A percentile compares a stretch with the other conserved stretches of the same genome.
Evolutionary conservation across 2,113 vertebrate species (phyloP).

Genomic region (Gasterosteus nipponicus): DNA sequence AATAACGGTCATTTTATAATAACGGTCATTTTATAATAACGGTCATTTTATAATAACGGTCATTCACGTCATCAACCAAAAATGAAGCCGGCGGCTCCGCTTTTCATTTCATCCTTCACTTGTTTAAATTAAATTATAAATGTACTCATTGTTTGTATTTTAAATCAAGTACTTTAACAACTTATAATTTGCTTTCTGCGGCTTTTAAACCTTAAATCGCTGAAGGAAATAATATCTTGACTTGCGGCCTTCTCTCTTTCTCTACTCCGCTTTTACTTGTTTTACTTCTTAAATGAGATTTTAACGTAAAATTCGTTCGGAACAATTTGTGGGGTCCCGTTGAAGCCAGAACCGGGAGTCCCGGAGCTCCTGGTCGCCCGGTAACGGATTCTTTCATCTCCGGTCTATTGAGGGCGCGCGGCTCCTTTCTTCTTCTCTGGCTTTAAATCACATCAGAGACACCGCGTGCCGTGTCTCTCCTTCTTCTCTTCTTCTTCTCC

Average conservation of each 20-base stretch:
- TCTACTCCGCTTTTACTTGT: neutral
- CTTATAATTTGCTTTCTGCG: too few relatives aligned
- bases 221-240: neutral
- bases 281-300: neutral
- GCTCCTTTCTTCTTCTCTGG: neutral
- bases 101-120: too few relatives aligned
- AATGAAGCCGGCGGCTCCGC: too few relatives aligned
- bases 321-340: neutral
- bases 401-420: neutral
- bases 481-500: too few relatives aligned
- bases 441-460: too few relatives aligned
- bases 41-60: neutral
- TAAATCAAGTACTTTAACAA: too few relatives aligned
- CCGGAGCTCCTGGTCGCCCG: accelerated
- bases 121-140: too few relatives aligned
- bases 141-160: too few relatives aligned
- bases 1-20: too few relatives aligned
- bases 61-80: neutral
- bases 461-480: too few relatives aligned
- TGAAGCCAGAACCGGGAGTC: accelerated
- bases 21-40: neutral
- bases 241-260: neutral
- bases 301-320: conserved; percentile 41
- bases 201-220: neutral
- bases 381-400: neutral